A percentile compares a stretch with the other conserved stretches of the same genome.
These are phyloP conservation scores for Drosophila basisetae DNA, from an alignment of 2,888 invertebrate genomes.

Conservation along the genomic window DNA sequence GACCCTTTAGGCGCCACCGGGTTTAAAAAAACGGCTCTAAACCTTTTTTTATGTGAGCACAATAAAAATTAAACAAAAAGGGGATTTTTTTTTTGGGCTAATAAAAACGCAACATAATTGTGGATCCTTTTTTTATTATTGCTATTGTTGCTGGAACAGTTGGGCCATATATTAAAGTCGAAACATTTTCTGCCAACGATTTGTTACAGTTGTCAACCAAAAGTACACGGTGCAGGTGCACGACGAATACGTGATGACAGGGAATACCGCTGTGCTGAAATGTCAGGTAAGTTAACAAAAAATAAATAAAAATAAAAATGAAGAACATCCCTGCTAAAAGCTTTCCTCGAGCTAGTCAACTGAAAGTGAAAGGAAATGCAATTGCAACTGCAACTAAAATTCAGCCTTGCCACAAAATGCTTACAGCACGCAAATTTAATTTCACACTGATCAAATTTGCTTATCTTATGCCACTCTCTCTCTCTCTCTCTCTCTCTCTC, in stretches of 20 bases:
- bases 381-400: constrained; percentile 2
- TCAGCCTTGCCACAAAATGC: constrained; percentile 50
- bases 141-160: constrained; percentile 1
- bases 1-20: constrained; percentile 8
- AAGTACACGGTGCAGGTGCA: constrained; percentile 95
- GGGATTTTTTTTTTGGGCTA: constrained; percentile 32
- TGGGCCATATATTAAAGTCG: constrained; percentile 25
- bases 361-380: constrained; percentile 4
- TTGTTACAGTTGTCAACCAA: constrained; percentile 90
- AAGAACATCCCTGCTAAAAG: background rate
- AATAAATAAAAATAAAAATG: background rate
- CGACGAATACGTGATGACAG: constrained; percentile 95
- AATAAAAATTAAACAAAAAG: constrained; percentile 51
- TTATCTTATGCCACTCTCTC: constrained; percentile 22
- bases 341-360: background rate
- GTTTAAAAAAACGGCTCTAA: constrained; percentile 19
- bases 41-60: constrained; percentile 49
- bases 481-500: background rate
- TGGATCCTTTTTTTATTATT: constrained; percentile 17
- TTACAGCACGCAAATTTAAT: constrained; percentile 63
- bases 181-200: constrained; percentile 26
- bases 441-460: constrained; percentile 58
- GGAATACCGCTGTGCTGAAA: constrained; percentile 95
- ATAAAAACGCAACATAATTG: constrained; percentile 66
- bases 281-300: constrained; percentile 87